These are phyloP conservation scores for Pempheris klunzingeri DNA, from an alignment of 2,797 vertebrate genomes.

Conservation along the genomic window DNA sequence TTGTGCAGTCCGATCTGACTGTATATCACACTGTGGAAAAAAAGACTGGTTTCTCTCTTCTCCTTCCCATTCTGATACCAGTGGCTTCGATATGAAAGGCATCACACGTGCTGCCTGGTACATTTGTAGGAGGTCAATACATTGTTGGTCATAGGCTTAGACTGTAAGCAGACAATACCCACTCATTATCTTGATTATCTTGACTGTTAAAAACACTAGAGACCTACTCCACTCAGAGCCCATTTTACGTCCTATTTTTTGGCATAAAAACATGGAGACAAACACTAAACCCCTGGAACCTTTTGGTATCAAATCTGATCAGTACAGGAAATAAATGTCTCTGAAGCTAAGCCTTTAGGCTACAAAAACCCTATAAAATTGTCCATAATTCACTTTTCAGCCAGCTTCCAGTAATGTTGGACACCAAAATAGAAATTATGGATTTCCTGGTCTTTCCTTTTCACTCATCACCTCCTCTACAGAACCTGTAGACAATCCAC, in stretches of 20 bases:
- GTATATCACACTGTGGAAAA: conserved; percentile 36
- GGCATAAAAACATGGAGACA: conserved; percentile 4
- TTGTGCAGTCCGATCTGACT: conserved; percentile 48
- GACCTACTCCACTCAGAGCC: neutral
- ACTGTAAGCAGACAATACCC: conserved; percentile 9
- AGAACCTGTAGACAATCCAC: conserved; percentile 62
- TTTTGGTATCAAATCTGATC: conserved; percentile 55
- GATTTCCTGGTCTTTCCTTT: conserved; percentile 62
- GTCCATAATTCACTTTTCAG: conserved; percentile 76
- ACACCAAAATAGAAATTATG: conserved; percentile 78
- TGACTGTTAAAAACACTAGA: conserved; percentile 8
- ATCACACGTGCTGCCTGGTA: conserved; percentile 12
- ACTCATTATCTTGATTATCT: no score
- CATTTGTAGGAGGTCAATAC: conserved; percentile 19
- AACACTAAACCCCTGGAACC: conserved; percentile 15
- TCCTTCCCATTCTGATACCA: neutral
- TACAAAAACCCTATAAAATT: conserved; percentile 64
- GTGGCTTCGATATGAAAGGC: conserved; percentile 19
- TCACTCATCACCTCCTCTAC: conserved; percentile 59
- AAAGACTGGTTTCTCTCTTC: conserved; percentile 6
- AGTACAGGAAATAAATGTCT: conserved; percentile 45
- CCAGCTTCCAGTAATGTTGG: conserved; percentile 63
- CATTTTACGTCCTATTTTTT: conserved; percentile 24
- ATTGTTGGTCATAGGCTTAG: neutral
- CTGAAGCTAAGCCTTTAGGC: conserved; percentile 54